phyloP scores from a whole-genome alignment of 2,113 vertebrate genomes.

The Morone saxatilis region DNA sequence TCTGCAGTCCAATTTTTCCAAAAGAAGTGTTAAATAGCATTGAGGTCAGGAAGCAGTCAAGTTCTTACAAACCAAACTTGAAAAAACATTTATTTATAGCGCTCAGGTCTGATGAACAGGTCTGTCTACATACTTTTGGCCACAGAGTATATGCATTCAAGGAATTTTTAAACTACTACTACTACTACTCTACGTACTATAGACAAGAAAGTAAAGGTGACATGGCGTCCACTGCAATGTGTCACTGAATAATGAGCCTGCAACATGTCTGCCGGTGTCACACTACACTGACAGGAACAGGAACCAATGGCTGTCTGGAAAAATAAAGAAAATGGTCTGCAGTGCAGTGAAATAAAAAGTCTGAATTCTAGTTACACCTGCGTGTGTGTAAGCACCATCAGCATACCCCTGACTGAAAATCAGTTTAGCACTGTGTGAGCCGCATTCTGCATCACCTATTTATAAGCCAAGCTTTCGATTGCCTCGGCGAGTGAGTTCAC shows the following conservation, averaged over 20 bases:
- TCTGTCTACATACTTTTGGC: background rate
- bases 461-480: conserved; percentile 5
- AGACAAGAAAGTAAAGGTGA: background rate
- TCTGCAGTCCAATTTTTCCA: background rate
- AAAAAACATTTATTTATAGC: background rate
- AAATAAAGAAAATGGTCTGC: background rate
- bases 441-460: conserved; percentile 10
- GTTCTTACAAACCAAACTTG: background rate
- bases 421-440: conserved; percentile 1
- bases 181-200: background rate
- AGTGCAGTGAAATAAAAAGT: background rate
- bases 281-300: background rate
- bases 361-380: background rate
- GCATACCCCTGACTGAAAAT: background rate
- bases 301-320: background rate
- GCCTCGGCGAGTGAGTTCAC: conserved; percentile 4
- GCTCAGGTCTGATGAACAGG: background rate
- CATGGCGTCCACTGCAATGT: background rate
- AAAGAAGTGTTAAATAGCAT: background rate
- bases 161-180: background rate
- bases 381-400: background rate
- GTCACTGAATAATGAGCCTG: conserved; percentile 4
- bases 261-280: background rate
- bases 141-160: background rate
- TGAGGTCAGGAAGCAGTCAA: background rate